Conservation (phyloP, 2,888 invertebrate species). For the Patella depressa region DNA sequence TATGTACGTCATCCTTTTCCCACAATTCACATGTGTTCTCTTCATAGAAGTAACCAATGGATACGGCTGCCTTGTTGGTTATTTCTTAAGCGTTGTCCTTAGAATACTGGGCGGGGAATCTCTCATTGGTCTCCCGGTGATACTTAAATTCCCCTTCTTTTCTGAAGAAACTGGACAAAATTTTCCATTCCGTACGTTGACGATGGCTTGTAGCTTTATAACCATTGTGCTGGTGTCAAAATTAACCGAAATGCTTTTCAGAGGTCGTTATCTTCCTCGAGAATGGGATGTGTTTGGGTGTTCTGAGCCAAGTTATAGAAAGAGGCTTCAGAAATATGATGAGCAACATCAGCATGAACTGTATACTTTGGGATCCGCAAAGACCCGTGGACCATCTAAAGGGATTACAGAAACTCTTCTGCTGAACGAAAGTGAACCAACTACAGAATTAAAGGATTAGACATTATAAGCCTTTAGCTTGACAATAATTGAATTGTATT, state of each 20-base stretch:
- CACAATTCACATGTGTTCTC: slow-evolving; percentile 41
- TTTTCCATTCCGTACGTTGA: slow-evolving; percentile 48
- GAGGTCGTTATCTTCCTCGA: slow-evolving; percentile 24
- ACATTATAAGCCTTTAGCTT: no score
- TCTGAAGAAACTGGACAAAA: slow-evolving; percentile 37
- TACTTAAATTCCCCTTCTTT: slow-evolving; percentile 42
- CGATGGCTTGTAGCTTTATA: slow-evolving; percentile 41
- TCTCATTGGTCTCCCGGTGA: slow-evolving; percentile 76
- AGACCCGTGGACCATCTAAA: no score
- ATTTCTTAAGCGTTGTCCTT: slow-evolving; percentile 81
- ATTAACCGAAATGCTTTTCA: slow-evolving; percentile 38
- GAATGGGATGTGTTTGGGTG: slow-evolving; percentile 34
- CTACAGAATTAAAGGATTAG: no score
- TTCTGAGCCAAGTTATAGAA: neutral
- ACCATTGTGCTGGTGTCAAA: slow-evolving; percentile 36
- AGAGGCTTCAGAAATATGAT: neutral
- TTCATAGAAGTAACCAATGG: slow-evolving; percentile 39
- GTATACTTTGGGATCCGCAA: no score
- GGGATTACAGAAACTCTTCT: no score
- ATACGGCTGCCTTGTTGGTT: slow-evolving; percentile 56
- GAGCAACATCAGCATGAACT: no score
- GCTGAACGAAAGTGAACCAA: no score
- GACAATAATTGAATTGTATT: no score
- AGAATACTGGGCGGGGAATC: slow-evolving; percentile 90
- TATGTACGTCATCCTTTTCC: slow-evolving; percentile 44